phyloP scores from a whole-genome alignment of 2,113 vertebrate species.

The Theropithecus gelada region DNA sequence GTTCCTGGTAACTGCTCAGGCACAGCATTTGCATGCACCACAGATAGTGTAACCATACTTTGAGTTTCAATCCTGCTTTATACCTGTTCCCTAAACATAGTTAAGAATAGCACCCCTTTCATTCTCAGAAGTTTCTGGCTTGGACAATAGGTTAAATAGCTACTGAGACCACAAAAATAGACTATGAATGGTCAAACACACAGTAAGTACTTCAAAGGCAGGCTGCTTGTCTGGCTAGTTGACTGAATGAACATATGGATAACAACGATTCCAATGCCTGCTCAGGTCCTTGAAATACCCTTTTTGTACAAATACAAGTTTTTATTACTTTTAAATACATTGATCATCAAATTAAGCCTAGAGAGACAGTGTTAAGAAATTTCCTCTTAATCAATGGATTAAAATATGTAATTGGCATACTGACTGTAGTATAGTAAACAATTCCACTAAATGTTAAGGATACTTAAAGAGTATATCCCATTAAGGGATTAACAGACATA shows the following conservation, averaged over 20 bases:
- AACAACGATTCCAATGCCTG: not conserved
- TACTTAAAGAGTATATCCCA: not conserved
- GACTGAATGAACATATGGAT: not conserved
- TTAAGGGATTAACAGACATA: not conserved
- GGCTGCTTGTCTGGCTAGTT: not conserved
- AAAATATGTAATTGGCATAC: not conserved
- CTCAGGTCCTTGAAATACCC: not conserved
- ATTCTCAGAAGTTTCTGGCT: slow-evolving; percentile 1
- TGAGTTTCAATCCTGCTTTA: not conserved
- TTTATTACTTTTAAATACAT: slow-evolving; percentile 2
- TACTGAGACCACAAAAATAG: slow-evolving; percentile 22
- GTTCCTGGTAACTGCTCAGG: not conserved
- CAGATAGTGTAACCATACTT: not conserved
- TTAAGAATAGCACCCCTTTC: not conserved
- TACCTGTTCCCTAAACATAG: not conserved
- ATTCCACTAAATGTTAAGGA: slow-evolving; percentile 14
- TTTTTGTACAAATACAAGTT: slow-evolving; percentile 7
- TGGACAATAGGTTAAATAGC: not conserved
- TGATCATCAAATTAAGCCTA: slow-evolving; percentile 13
- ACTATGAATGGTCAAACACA: slow-evolving; percentile 10
- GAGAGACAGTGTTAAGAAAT: slow-evolving; percentile 8
- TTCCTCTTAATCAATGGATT: not conserved
- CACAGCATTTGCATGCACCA: not conserved
- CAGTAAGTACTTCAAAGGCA: not conserved
- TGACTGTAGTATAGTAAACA: not conserved